Evolutionary conservation across 2,797 vertebrate genomes (phyloP), one percentile per base, ranked within the genome.

Genomic region (Emydoidea blandingii): DNA sequence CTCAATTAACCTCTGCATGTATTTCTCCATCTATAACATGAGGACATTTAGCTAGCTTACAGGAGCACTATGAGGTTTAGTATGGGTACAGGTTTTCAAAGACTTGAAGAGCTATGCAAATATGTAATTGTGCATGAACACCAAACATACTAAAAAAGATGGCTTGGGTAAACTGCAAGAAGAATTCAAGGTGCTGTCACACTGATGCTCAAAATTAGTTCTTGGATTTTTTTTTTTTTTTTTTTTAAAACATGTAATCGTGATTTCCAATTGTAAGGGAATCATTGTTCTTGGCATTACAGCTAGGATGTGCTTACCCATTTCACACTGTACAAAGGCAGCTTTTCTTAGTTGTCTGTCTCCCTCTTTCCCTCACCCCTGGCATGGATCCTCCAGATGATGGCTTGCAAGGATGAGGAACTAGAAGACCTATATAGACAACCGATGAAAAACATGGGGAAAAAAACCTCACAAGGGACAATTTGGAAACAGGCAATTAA

Each of bases 331-430:
- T 12, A 86, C 37, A 19, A 0, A 68, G 50, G 50, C 37, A 86
- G 23, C 37, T 74, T 78, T 0, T 37, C 41, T 1, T 25, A 0
- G 0, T 23, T 4, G 5, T 80, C 88, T 81, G 21, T 57, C 74
- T 49, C 44, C 4, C 14, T 29, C 18, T 29, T 29, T 29, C 14
- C 68, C 47, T 81, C 80, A 37, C 9, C 1, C 6, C 59, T 59
- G 76, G 23, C 65, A 31, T 0, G 52, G 34, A 34, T 8, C 34
- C 62, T 31, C 29, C 57, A 68, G 18, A 21, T 68, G 65, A 68
- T 37, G n/a, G 65, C 57, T 81, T 59, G 16, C 72, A 49, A 81
- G 88, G 34, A 31, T 91, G 65, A 96, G 44, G 86, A 65, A 91
- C 12, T 53, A 7, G 31, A 80, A 83, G 9, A 50, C 19, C 41